phyloP scores from a whole-genome alignment of 2,797 vertebrate genomes.

The Sebastes cheni region DNA sequence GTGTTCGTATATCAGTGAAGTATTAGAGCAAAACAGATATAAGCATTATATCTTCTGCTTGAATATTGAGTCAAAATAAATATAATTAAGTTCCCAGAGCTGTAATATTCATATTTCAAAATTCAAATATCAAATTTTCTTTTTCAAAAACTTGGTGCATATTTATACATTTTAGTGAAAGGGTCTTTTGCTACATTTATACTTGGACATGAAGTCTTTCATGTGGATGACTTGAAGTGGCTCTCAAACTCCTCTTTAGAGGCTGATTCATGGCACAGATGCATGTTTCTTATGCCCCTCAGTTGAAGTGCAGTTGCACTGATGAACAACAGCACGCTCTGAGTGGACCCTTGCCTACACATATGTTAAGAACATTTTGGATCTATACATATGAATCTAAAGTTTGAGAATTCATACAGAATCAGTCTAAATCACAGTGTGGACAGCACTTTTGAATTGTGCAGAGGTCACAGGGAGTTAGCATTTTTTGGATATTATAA shows the following conservation, averaged over 20 bases:
- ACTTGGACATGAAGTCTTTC: neutral
- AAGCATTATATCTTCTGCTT: neutral
- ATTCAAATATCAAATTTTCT: too few species aligned
- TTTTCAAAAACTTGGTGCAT: neutral
- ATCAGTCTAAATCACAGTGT: neutral
- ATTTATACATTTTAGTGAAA: neutral
- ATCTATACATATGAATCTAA: neutral
- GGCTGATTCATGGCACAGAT: neutral
- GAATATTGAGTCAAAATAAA: neutral
- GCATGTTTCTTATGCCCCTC: constrained; percentile 4
- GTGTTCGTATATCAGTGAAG: neutral
- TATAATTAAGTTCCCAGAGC: too few species aligned
- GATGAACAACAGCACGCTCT: neutral
- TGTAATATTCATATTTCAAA: neutral
- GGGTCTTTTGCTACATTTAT: neutral
- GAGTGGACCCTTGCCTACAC: neutral
- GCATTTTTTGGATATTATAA: neutral
- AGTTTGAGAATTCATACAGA: neutral
- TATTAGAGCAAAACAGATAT: neutral
- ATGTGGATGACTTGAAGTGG: neutral
- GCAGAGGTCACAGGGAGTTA: neutral
- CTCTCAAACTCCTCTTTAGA: neutral
- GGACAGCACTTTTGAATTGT: neutral
- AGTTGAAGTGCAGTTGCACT: neutral
- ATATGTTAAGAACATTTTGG: neutral